These are phyloP conservation scores for Apamea crenata DNA, from an alignment of 2,888 invertebrate genomes.

Conservation along the genomic window DNA sequence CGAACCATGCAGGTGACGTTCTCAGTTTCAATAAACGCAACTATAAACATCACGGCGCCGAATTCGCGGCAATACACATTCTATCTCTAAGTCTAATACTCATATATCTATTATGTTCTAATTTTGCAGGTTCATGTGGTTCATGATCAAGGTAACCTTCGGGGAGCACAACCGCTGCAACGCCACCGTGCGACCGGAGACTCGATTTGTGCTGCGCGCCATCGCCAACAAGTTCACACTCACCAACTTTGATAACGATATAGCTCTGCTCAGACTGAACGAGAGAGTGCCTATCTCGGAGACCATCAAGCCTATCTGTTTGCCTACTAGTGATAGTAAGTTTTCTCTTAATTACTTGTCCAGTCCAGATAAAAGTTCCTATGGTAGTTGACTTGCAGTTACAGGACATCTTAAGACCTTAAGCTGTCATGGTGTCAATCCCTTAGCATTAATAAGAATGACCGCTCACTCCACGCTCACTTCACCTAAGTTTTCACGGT, in stretches of 20 bases:
- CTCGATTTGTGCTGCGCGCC: constrained; percentile 94
- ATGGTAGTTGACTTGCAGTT: not conserved
- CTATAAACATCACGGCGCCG: not conserved
- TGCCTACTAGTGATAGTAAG: constrained; percentile 92
- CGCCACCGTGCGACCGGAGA: constrained; percentile 93
- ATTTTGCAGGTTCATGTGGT: constrained; percentile 95
- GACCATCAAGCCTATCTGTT: constrained; percentile 95
- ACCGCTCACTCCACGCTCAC: too few relatives aligned
- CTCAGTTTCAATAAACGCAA: not conserved
- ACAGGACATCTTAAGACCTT: not conserved
- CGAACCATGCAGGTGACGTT: not conserved
- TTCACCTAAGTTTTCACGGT: too few relatives aligned
- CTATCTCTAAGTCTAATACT: not conserved
- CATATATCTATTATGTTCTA: not conserved
- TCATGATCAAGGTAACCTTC: constrained; percentile 97
- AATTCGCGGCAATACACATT: not conserved
- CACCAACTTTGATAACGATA: constrained; percentile 96
- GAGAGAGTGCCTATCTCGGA: constrained; percentile 95
- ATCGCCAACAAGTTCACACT: constrained; percentile 95
- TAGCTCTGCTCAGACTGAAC: constrained; percentile 95
- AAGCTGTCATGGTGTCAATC: too few relatives aligned
- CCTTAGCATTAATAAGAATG: too few relatives aligned
- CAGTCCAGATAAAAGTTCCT: not conserved
- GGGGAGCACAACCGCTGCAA: constrained; percentile 96
- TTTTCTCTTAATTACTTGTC: constrained; percentile 32